These are phyloP conservation scores for Metalampra italica DNA, from an alignment of 2,888 invertebrate genomes.

Conservation along the genomic window DNA sequence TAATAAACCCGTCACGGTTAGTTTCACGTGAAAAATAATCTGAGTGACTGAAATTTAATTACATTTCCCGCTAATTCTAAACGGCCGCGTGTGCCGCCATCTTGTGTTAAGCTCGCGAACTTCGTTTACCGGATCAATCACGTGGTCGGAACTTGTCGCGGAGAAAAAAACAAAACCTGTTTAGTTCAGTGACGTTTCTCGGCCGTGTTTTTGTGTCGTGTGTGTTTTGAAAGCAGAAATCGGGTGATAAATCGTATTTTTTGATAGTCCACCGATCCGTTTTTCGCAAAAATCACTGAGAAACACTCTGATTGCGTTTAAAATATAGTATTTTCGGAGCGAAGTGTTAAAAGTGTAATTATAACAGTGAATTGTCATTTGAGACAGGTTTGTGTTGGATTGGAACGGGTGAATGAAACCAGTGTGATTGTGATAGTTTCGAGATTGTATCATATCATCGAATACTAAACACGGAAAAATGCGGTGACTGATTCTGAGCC, in stretches of 20 bases:
- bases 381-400: slow-evolving; percentile 14
- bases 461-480: slow-evolving; percentile 55
- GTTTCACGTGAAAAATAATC: slow-evolving; percentile 41
- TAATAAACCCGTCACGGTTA: slow-evolving; percentile 48
- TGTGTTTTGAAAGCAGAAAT: slow-evolving; percentile 22
- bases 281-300: not conserved
- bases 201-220: slow-evolving; percentile 61
- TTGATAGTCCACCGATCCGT: not conserved
- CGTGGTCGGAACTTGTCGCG: slow-evolving; percentile 38
- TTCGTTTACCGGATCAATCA: slow-evolving; percentile 42
- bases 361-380: slow-evolving; percentile 10
- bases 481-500: slow-evolving; percentile 31
- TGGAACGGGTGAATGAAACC: slow-evolving; percentile 33
- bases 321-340: not conserved
- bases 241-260: not conserved
- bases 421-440: slow-evolving; percentile 25
- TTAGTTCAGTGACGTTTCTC: slow-evolving; percentile 61
- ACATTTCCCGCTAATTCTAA: slow-evolving; percentile 17
- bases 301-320: not conserved
- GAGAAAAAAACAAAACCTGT: slow-evolving; percentile 64
- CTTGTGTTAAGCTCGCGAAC: slow-evolving; percentile 35
- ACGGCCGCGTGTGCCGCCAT: slow-evolving; percentile 35
- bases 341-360: not conserved
- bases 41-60: slow-evolving; percentile 29
- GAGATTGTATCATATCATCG: slow-evolving; percentile 31